phyloP scores from a whole-genome alignment of 2,113 vertebrate species.

The Dromas ardeola region DNA sequence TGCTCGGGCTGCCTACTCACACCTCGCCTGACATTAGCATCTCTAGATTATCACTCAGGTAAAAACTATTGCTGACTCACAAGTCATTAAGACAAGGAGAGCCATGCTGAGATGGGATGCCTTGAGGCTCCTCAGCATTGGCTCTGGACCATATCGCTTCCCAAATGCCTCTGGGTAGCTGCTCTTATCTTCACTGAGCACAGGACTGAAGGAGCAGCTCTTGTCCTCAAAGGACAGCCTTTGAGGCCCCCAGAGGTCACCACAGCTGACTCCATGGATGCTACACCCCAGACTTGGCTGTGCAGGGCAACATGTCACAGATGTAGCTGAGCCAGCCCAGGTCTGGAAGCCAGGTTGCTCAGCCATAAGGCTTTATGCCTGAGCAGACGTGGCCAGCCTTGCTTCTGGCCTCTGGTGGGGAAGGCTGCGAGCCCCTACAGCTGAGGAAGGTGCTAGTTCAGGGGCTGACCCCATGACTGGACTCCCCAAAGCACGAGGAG shows the following conservation, averaged over 20 bases:
- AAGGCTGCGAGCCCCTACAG: background rate
- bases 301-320: background rate
- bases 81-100: background rate
- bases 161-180: background rate
- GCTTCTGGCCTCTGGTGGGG: background rate
- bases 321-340: background rate
- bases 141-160: accelerated
- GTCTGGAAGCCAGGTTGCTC: background rate
- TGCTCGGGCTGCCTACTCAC: background rate
- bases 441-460: background rate
- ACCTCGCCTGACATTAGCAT: background rate
- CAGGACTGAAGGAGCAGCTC: background rate
- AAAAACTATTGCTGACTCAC: background rate
- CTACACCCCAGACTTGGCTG: background rate
- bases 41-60: background rate
- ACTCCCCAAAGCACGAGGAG: background rate
- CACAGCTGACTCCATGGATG: accelerated
- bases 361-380: background rate
- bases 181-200: background rate
- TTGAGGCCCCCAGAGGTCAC: background rate
- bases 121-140: background rate
- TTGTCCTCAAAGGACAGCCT: background rate
- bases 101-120: background rate
- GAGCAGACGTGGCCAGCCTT: accelerated
- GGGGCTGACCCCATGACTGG: background rate